Percentiles rank a stretch among this genome's conserved stretches.
These are phyloP conservation scores for Oreotrochilus melanogaster DNA, from an alignment of 2,113 vertebrate species.

Conservation along the genomic window DNA sequence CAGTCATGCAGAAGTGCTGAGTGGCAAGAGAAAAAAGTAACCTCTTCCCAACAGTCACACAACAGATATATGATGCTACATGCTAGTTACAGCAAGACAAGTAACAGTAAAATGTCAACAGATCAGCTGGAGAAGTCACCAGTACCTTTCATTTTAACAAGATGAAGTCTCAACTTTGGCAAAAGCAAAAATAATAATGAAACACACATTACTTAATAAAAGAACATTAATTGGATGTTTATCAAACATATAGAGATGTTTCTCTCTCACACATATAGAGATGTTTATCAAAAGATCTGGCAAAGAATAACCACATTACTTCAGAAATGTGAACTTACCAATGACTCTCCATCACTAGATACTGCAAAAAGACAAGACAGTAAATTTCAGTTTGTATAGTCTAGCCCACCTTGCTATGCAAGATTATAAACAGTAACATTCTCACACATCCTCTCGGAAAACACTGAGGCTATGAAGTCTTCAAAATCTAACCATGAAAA, in stretches of 20 bases:
- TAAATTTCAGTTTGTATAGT: not conserved
- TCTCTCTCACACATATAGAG: not conserved
- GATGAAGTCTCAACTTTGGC: not conserved
- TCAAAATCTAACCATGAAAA: not conserved
- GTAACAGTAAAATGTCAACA: not conserved
- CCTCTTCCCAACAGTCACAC: not conserved
- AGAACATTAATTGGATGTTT: not conserved
- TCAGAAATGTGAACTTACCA: conserved; percentile 83
- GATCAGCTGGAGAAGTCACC: not conserved
- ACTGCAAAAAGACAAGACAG: conserved; percentile 74
- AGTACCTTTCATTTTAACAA: not conserved
- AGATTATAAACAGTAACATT: not conserved
- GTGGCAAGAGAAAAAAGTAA: not conserved
- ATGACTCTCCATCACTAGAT: conserved; percentile 87
- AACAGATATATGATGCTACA: no score
- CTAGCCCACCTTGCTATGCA: not conserved
- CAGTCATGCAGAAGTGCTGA: not conserved
- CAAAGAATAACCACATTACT: not conserved
- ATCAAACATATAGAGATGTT: not conserved
- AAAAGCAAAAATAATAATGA: not conserved
- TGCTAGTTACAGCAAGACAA: accelerated
- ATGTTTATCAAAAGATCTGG: accelerated
- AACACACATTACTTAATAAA: not conserved
- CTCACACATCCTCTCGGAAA: not conserved
- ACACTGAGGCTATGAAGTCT: not conserved